phyloP scores from a whole-genome alignment of 1,140 invertebrate genomes.

The Aphidius gifuensis region DNA sequence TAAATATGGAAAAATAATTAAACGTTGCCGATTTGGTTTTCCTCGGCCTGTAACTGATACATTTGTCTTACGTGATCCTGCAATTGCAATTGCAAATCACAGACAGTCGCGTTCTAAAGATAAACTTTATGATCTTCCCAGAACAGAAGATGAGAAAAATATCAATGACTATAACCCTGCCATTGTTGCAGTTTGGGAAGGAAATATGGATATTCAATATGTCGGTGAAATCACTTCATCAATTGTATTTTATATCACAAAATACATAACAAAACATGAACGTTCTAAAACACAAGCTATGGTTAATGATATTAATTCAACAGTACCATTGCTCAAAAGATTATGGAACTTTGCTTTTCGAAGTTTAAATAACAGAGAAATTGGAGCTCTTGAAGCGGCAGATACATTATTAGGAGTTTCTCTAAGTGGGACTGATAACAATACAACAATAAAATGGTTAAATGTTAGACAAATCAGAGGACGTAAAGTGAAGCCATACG shows the following conservation, averaged over 20 bases:
- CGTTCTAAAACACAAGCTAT: slow-evolving; percentile 20
- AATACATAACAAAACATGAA: slow-evolving; percentile 33
- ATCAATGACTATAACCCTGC: slow-evolving; percentile 30
- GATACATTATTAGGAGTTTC: slow-evolving; percentile 39
- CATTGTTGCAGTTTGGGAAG: slow-evolving; percentile 30
- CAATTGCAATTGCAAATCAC: slow-evolving; percentile 30
- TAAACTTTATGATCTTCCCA: slow-evolving; percentile 38
- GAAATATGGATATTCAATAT: slow-evolving; percentile 33
- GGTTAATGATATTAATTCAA: too few species aligned
- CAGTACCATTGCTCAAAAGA: slow-evolving; percentile 24
- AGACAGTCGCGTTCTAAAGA: slow-evolving; percentile 33
- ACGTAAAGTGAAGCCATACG: slow-evolving; percentile 33
- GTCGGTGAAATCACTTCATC: slow-evolving; percentile 27
- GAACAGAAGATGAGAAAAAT: slow-evolving; percentile 28
- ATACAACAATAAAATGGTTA: slow-evolving; percentile 42
- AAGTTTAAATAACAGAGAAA: slow-evolving; percentile 27
- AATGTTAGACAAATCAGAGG: slow-evolving; percentile 36
- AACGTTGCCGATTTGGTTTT: slow-evolving; percentile 36
- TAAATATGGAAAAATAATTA: slow-evolving; percentile 3
- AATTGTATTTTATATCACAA: slow-evolving; percentile 30
- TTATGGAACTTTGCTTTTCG: neutral
- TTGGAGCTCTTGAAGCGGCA: slow-evolving; percentile 39
- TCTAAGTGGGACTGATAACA: slow-evolving; percentile 40
- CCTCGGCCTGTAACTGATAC: slow-evolving; percentile 29
- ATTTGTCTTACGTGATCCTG: slow-evolving; percentile 29